Evolutionary conservation across 2,797 vertebrate species (phyloP).

Genomic region (Coreius guichenoti): DNA sequence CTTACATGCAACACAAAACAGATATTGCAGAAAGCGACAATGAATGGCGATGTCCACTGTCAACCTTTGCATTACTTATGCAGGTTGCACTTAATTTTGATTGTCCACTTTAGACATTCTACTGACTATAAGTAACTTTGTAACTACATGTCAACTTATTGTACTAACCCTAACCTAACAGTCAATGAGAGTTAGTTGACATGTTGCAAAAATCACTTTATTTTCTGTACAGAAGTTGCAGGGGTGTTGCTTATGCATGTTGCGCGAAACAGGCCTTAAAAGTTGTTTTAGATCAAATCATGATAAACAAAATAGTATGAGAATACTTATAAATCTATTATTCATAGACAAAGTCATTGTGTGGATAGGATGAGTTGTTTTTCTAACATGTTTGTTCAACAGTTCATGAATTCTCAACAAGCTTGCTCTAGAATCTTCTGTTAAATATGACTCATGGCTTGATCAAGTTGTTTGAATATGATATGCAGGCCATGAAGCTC

Average conservation of each 20-base stretch:
- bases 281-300: background rate
- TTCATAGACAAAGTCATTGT: background rate
- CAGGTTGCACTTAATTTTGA: too few relatives aligned
- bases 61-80: background rate
- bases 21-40: background rate
- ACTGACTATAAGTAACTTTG: background rate
- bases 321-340: background rate
- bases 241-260: background rate
- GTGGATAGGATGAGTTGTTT: conserved; percentile 1
- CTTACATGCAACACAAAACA: background rate
- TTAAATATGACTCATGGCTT: background rate
- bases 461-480: background rate
- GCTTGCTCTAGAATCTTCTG: background rate
- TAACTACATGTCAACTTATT: too few relatives aligned
- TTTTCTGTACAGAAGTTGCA: background rate
- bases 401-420: background rate
- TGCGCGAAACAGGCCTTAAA: background rate
- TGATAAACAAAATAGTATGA: background rate
- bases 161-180: background rate
- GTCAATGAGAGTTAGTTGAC: background rate
- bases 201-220: background rate
- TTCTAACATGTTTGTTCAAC: background rate
- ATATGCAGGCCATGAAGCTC: background rate
- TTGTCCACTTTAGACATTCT: background rate
- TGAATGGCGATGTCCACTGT: background rate